Percentiles rank a stretch among this genome's conserved stretches.
Evolutionary conservation across 2,113 vertebrate genomes (phyloP).

Genomic region (human (Homo sapiens)): GRCh38 chr7:131649501-131650000

Average conservation of each 20-base stretch:
- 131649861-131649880: neutral
- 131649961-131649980: neutral
- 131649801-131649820: neutral
- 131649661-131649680: neutral
- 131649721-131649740: neutral
- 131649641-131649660: no score
- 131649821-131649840: neutral
- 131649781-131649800: neutral
- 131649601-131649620: neutral
- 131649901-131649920: rapidly evolving
- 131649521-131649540: neutral
- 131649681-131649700: neutral
- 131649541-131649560: neutral
- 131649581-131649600: neutral
- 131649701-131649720: neutral
- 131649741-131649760: neutral
- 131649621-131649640: neutral
- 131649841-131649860: neutral
- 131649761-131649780: rapidly evolving
- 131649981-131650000: neutral
- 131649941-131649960: neutral
- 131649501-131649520: neutral
- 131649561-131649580: neutral
- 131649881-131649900: neutral
- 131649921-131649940: neutral